These are phyloP conservation scores for Pachyuromys duprasi DNA, from an alignment of 2,797 vertebrate genomes.

Conservation along the genomic window DNA sequence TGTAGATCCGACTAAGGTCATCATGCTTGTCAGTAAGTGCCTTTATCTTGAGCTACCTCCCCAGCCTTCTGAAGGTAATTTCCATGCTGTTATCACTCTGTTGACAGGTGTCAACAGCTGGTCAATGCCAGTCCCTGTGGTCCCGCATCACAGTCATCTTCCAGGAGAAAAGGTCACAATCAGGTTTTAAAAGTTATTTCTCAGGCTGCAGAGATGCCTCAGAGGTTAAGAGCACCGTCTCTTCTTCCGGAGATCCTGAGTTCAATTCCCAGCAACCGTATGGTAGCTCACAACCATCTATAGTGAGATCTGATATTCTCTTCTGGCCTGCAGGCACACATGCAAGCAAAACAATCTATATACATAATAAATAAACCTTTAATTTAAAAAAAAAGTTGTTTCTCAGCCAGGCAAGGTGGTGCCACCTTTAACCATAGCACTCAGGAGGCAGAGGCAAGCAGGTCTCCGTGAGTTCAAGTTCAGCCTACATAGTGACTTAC, in stretches of 20 bases:
- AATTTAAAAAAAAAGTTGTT: too few relatives aligned
- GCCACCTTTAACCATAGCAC: too few relatives aligned
- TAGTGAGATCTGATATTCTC: neutral
- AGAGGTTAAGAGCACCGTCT: neutral
- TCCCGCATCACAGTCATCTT: neutral
- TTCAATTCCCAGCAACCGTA: neutral
- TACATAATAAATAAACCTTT: too few relatives aligned
- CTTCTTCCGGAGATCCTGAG: neutral
- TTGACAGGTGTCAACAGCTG: neutral
- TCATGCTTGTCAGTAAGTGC: neutral
- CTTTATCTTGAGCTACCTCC: neutral
- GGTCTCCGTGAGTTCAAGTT: too few relatives aligned
- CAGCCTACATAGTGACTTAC: too few relatives aligned
- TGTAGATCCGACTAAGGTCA: neutral
- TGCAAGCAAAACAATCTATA: too few relatives aligned
- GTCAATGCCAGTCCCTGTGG: conserved; percentile 26
- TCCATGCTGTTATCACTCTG: neutral
- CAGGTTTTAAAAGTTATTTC: too few relatives aligned
- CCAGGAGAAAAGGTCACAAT: too few relatives aligned
- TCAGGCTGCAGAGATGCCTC: neutral
- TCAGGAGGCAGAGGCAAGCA: too few relatives aligned
- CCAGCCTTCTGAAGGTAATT: neutral
- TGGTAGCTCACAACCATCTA: neutral
- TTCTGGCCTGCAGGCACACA: neutral
- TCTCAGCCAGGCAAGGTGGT: too few relatives aligned